phyloP scores from a whole-genome alignment of 2,797 vertebrate genomes.

The Coilia nasus region DNA sequence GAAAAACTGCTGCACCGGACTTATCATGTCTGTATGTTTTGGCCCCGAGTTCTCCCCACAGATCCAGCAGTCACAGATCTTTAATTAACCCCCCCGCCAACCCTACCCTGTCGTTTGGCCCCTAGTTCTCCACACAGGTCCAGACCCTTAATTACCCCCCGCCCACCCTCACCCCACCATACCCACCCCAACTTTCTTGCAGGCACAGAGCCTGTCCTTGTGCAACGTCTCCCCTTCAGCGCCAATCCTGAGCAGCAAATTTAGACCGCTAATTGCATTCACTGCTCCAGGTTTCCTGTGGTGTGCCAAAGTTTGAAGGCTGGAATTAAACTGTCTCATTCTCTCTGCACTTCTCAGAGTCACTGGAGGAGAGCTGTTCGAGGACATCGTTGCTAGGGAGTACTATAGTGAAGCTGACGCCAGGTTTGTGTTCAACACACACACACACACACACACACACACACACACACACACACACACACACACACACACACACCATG shows the following conservation, averaged over 20 bases:
- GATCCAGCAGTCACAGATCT: background rate
- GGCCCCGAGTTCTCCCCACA: background rate
- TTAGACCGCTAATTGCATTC: background rate
- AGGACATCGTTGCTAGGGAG: conserved; percentile 97
- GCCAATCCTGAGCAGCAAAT: background rate
- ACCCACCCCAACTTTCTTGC: background rate
- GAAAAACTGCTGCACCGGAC: background rate
- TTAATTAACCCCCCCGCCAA: background rate
- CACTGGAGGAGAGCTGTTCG: conserved; percentile 95
- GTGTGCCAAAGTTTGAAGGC: background rate
- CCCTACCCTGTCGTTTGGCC: no score
- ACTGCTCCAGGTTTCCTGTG: background rate
- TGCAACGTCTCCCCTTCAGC: background rate
- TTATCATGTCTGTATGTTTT: background rate
- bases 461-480: background rate
- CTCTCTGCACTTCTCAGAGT: conserved; percentile 76
- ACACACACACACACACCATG: no score
- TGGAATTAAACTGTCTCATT: conserved; percentile 17
- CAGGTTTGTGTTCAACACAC: conserved; percentile 80
- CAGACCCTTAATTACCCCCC: no score
- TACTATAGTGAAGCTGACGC: conserved; percentile 99
- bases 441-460: background rate
- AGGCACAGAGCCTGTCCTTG: conserved; percentile 11
- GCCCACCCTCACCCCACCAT: no score
- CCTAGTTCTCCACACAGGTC: no score